These are phyloP conservation scores for Apteryx owenii DNA, from an alignment of 2,113 vertebrate species.

Conservation along the genomic window DNA sequence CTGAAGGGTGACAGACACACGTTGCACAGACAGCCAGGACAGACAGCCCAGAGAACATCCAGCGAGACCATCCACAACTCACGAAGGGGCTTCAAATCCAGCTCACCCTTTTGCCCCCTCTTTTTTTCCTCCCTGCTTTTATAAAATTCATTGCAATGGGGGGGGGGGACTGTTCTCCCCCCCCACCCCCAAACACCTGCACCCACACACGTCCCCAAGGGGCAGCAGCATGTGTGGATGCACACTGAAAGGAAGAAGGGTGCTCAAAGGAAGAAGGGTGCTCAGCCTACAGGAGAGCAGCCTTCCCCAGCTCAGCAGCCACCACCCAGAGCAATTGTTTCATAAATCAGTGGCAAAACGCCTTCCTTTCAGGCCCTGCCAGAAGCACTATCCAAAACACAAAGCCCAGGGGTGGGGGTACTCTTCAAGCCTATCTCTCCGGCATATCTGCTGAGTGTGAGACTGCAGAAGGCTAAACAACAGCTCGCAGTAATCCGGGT, in stretches of 20 bases:
- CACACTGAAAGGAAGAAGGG: no score
- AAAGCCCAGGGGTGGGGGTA: not conserved
- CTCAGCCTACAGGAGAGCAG: not conserved
- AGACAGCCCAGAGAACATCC: not conserved
- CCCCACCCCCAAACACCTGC: no score
- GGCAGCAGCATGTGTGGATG: no score
- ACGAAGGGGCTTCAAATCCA: not conserved
- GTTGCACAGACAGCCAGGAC: not conserved
- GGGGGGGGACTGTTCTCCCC: not conserved
- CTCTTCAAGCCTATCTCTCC: not conserved
- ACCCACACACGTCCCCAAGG: no score
- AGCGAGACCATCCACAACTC: not conserved
- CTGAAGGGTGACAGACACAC: no score
- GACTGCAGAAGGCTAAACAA: not conserved
- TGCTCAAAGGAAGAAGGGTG: no score
- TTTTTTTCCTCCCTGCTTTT: not conserved
- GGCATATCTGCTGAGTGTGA: constrained; percentile 14
- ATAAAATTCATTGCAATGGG: not conserved
- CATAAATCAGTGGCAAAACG: not conserved
- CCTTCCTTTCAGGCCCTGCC: not conserved
- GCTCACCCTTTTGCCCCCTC: not conserved
- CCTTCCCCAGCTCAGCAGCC: not conserved
- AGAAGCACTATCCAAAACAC: not conserved
- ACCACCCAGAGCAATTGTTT: no score
- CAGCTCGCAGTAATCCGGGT: not conserved